Percentiles rank a stretch among this genome's conserved stretches.
phyloP scores from a whole-genome alignment of 2,797 vertebrate genomes.

The Epinephelus malabaricus region DNA sequence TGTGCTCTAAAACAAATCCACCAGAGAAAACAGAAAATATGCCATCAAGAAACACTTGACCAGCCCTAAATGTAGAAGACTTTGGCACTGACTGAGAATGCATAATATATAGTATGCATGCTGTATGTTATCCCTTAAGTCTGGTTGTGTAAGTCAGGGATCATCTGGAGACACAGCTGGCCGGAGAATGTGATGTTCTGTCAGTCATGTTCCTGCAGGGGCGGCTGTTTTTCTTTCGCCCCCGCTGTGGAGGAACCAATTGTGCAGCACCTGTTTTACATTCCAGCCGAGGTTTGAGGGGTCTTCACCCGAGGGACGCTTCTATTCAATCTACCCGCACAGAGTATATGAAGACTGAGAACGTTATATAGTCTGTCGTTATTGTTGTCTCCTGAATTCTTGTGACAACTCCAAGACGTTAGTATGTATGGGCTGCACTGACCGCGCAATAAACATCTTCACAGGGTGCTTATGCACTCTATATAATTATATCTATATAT shows the following conservation, averaged over 20 bases:
- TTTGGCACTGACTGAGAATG: conserved; percentile 14
- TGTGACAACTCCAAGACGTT: background rate
- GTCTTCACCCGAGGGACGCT: conserved; percentile 52
- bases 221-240: conserved; percentile 79
- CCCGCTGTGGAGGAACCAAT: conserved; percentile 74
- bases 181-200: conserved; percentile 81
- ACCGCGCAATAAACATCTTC: background rate
- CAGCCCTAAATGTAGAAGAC: background rate
- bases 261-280: conserved; percentile 86
- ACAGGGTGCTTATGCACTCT: background rate
- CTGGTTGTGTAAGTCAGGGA: conserved; percentile 58
- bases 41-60: conserved; percentile 1
- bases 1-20: conserved; percentile 29
- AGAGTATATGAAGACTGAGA: conserved; percentile 41
- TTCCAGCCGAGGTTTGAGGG: conserved; percentile 74
- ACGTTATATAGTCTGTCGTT: conserved; percentile 25
- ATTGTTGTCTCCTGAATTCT: conserved; percentile 14
- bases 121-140: conserved; percentile 51
- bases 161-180: conserved; percentile 81
- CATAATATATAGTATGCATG: conserved; percentile 21
- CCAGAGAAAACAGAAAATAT: conserved; percentile 18
- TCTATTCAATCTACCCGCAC: conserved; percentile 50
- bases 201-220: conserved; percentile 77
- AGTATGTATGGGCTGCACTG: background rate
- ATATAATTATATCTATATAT: background rate